phyloP scores from a whole-genome alignment of 1,140 invertebrate species.

The Andrena cerasifolii region DNA sequence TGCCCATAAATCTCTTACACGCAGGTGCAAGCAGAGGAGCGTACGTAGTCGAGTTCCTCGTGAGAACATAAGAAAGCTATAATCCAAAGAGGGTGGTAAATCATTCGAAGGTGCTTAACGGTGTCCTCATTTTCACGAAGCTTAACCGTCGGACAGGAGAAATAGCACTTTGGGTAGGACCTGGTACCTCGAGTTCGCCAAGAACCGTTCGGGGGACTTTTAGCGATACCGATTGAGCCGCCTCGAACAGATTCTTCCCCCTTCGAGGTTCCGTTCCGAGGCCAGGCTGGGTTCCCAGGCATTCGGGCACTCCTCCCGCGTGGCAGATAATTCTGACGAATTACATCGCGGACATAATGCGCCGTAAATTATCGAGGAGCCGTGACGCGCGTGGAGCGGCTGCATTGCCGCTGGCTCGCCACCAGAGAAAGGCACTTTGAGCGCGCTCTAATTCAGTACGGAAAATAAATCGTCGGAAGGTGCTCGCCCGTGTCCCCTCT shows the following conservation, averaged over 20 bases:
- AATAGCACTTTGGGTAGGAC: conserved; percentile 26
- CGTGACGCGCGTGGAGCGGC: conserved; percentile 8
- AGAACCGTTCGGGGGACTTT: too few species aligned
- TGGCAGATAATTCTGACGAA: conserved; percentile 38
- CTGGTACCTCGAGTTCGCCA: not conserved
- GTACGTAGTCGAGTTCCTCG: not conserved
- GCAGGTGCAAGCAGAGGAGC: not conserved
- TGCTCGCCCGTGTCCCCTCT: conserved; percentile 30
- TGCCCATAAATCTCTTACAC: conserved; percentile 27
- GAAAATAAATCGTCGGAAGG: conserved; percentile 48
- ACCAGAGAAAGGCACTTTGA: conserved; percentile 41
- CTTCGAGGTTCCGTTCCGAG: too few species aligned
- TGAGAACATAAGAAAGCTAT: conserved; percentile 7
- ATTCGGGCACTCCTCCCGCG: not conserved
- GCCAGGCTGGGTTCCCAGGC: too few species aligned
- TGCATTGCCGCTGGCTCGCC: conserved; percentile 26
- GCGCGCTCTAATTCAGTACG: conserved; percentile 40
- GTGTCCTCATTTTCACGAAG: conserved; percentile 43
- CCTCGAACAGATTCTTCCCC: too few species aligned
- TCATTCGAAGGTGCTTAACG: conserved; percentile 45
- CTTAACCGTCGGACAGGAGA: conserved; percentile 39
- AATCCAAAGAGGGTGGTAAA: conserved; percentile 30
- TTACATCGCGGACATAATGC: conserved; percentile 41
- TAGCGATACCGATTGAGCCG: too few species aligned
- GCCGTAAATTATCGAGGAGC: conserved; percentile 37